phyloP scores from a whole-genome alignment of 2,888 invertebrate genomes.

The Lumbricus terrestris region DNA sequence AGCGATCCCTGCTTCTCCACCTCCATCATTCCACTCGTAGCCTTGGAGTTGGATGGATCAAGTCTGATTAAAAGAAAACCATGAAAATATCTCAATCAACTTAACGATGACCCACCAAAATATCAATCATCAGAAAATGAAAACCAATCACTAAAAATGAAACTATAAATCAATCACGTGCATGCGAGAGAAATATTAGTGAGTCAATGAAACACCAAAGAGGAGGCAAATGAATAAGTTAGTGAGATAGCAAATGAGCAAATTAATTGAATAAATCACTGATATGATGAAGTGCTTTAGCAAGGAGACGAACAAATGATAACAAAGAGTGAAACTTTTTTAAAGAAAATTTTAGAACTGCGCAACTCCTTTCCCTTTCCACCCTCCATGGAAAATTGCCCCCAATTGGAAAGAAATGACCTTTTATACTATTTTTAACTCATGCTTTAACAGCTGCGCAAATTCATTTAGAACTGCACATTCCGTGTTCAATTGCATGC shows the following conservation, averaged over 20 bases:
- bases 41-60: constrained; percentile 69
- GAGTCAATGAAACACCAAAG: background rate
- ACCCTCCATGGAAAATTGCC: no score
- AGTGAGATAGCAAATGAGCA: background rate
- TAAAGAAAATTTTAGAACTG: no score
- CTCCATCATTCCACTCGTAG: constrained; percentile 68
- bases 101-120: background rate
- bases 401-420: no score
- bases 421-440: no score
- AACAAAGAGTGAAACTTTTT: no score
- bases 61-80: constrained; percentile 60
- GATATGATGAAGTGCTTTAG: background rate
- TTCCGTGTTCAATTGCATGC: no score
- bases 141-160: no score
- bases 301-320: background rate
- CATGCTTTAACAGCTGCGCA: no score
- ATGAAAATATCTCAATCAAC: background rate
- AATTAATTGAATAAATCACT: background rate
- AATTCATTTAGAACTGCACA: no score
- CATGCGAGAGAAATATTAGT: background rate
- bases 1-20: constrained; percentile 61
- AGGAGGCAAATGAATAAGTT: background rate
- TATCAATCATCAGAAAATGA: no score
- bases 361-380: no score
- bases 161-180: no score